phyloP scores from a whole-genome alignment of 2,888 invertebrate genomes.

The Lamellibrachia satsuma region DNA sequence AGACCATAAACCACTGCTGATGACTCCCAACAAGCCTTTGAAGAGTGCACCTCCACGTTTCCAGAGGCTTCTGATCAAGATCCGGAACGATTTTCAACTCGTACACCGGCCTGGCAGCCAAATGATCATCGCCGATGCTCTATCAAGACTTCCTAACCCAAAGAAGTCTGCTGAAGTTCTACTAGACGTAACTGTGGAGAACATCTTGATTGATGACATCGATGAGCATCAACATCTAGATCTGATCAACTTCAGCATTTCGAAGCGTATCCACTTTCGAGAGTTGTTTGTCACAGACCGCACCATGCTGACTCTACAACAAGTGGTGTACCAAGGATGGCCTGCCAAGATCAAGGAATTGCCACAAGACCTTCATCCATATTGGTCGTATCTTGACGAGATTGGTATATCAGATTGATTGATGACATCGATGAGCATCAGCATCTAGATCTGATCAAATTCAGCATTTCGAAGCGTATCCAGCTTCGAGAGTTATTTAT shows the following conservation, averaged over 20 bases:
- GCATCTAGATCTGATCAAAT: no score
- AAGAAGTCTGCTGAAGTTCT: slow-evolving; percentile 14
- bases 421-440: no score
- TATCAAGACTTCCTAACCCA: slow-evolving; percentile 37
- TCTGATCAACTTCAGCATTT: slow-evolving; percentile 24
- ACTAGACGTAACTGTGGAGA: slow-evolving; percentile 8
- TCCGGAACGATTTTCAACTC: slow-evolving; percentile 35
- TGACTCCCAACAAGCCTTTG: slow-evolving; percentile 29
- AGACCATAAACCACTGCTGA: slow-evolving; percentile 43
- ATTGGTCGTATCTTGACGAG: slow-evolving; percentile 35
- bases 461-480: neutral
- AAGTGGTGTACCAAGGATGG: slow-evolving; percentile 30
- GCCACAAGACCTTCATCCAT: slow-evolving; percentile 12
- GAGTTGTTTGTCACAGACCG: slow-evolving; percentile 13
- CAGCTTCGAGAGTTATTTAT: slow-evolving; percentile 6
- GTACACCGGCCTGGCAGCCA: slow-evolving; percentile 37
- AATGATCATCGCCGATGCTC: slow-evolving; percentile 38
- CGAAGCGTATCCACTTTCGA: slow-evolving; percentile 18
- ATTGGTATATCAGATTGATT: slow-evolving; percentile 8
- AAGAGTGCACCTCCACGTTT: slow-evolving; percentile 30
- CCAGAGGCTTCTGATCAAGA: slow-evolving; percentile 17
- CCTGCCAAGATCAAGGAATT: slow-evolving; percentile 27
- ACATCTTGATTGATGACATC: neutral
- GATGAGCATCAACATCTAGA: no score
- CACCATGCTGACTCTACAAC: slow-evolving; percentile 25